A percentile compares a stretch with the other conserved stretches of the same genome.
Evolutionary conservation across 2,888 invertebrate species (phyloP).

Genomic region (Eubasilissa splendida): DNA sequence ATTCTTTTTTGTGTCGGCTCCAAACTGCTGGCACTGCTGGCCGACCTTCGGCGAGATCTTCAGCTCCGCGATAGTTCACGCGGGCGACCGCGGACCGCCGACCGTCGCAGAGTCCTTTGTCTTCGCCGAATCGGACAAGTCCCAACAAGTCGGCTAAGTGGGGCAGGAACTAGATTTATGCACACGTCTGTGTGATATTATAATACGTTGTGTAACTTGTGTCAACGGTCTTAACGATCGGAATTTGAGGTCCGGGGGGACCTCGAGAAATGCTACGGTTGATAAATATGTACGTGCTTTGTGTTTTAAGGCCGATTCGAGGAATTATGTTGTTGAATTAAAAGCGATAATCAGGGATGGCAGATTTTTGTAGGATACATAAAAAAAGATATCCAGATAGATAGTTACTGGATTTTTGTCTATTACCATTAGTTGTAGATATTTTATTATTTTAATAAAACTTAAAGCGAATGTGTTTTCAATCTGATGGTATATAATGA

Average conservation of each 20-base stretch:
- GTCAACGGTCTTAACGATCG: constrained; percentile 11
- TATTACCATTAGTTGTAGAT: too few relatives aligned
- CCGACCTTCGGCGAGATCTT: constrained; percentile 5
- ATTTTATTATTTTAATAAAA: too few relatives aligned
- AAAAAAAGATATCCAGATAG: too few relatives aligned
- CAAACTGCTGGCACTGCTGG: background rate
- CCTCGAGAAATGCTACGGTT: background rate
- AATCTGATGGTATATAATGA: too few relatives aligned
- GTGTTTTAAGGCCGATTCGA: background rate
- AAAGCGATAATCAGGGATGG: too few relatives aligned
- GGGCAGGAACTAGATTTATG: constrained; percentile 15
- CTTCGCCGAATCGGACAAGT: constrained; percentile 16
- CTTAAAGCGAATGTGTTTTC: too few relatives aligned
- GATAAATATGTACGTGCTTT: constrained; percentile 10
- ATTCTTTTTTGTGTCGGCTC: background rate
- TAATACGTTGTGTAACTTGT: constrained; percentile 1
- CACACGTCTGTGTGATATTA: background rate
- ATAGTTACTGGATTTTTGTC: too few relatives aligned
- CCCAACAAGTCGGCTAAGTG: constrained; percentile 25
- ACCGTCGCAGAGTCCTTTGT: background rate
- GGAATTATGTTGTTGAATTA: too few relatives aligned
- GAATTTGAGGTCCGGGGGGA: constrained; percentile 2
- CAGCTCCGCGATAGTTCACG: background rate
- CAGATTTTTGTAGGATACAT: too few relatives aligned
- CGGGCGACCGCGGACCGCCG: background rate